A percentile compares a stretch with the other conserved stretches of the same genome.
phyloP scores from a whole-genome alignment of 2,888 invertebrate species.

The Dilophus febrilis region DNA sequence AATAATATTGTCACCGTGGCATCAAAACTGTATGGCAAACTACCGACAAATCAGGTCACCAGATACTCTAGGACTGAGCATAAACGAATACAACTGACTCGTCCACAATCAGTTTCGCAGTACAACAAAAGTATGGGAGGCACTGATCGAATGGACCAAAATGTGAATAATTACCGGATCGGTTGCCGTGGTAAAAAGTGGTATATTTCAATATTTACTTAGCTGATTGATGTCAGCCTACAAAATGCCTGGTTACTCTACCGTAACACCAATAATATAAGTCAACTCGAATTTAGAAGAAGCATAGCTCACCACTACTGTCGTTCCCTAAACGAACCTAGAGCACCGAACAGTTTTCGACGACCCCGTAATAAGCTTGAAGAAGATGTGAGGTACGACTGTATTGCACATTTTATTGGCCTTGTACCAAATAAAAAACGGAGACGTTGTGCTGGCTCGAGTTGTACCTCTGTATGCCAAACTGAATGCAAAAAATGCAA shows the following conservation, averaged over 20 bases:
- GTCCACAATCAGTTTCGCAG: constrained; percentile 4
- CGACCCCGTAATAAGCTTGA: too few species aligned
- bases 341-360: not conserved
- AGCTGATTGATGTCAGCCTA: too few species aligned
- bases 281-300: not conserved
- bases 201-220: too few species aligned
- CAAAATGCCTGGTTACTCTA: too few species aligned
- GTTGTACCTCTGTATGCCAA: not conserved
- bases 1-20: constrained; percentile 16
- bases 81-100: constrained; percentile 6
- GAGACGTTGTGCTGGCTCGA: not conserved
- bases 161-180: too few species aligned
- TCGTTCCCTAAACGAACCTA: not conserved
- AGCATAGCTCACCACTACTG: not conserved
- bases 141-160: too few species aligned
- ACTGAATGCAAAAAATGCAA: not conserved
- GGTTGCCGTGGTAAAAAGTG: too few species aligned
- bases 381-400: not conserved
- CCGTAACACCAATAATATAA: too few species aligned
- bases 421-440: not conserved
- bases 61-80: not conserved
- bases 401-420: not conserved
- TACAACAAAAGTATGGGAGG: constrained; percentile 4
- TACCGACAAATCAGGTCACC: constrained; percentile 2
- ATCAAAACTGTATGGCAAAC: constrained; percentile 7